Evolutionary conservation across 2,888 invertebrate genomes (phyloP).

Genomic region (Cataglyphis altisquamis): DNA sequence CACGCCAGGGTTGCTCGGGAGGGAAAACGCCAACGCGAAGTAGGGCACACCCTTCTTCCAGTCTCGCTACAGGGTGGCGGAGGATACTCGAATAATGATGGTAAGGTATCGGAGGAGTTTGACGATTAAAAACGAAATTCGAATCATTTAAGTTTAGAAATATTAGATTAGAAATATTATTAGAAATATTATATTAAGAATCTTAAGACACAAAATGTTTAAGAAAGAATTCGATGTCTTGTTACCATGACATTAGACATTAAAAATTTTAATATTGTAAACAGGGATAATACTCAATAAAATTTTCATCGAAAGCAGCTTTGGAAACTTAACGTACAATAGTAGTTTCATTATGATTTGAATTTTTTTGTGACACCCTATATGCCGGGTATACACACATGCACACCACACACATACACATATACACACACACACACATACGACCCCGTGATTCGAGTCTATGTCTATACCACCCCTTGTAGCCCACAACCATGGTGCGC

Average conservation of each 20-base stretch:
- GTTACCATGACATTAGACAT: background rate
- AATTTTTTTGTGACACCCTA: conserved; percentile 43
- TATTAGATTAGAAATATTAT: too few species aligned
- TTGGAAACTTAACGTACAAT: background rate
- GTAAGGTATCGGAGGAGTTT: background rate
- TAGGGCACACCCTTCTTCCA: conserved; percentile 84
- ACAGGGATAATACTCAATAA: background rate
- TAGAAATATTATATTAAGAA: background rate
- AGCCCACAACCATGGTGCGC: conserved; percentile 58
- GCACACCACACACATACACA: conserved; percentile 26
- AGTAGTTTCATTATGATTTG: background rate
- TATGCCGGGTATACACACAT: conserved; percentile 66
- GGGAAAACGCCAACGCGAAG: conserved; percentile 81
- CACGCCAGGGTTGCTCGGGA: conserved; percentile 66
- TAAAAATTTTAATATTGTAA: background rate
- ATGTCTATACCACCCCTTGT: conserved; percentile 62
- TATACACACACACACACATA: conserved; percentile 62
- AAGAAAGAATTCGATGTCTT: background rate
- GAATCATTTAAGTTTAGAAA: background rate
- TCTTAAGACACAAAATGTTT: background rate
- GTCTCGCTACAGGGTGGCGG: conserved; percentile 63
- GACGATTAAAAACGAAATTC: background rate
- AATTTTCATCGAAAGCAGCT: background rate
- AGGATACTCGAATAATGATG: background rate
- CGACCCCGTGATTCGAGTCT: conserved; percentile 77